phyloP scores from a whole-genome alignment of 35 echinoderm and acorn worm species.

The Hemicentrotus pulcherrimus region DNA sequence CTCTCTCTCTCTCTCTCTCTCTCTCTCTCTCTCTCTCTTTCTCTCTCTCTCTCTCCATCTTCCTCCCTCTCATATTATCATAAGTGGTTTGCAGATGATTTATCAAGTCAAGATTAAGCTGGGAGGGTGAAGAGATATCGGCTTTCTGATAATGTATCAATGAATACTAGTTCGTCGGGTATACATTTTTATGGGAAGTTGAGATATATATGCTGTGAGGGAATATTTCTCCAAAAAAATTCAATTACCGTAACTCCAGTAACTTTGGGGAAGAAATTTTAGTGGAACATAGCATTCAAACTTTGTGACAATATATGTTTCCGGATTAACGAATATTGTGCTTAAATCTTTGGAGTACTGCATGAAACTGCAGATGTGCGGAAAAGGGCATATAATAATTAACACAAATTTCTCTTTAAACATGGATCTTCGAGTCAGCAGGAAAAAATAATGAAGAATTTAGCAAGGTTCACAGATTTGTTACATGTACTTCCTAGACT shows the following conservation, averaged over 20 bases:
- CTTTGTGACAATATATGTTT: neutral
- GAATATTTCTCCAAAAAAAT: no score
- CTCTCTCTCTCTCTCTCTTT: no score
- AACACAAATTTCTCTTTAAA: neutral
- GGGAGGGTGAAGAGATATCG: neutral
- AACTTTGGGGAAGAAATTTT: no score
- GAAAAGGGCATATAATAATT: neutral
- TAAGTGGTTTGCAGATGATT: neutral
- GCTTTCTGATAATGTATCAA: neutral
- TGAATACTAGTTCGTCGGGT: neutral
- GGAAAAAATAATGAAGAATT: neutral
- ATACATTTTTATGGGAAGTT: no score
- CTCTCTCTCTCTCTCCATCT: no score
- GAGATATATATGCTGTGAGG: no score
- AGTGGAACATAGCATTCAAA: neutral
- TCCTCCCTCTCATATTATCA: neutral
- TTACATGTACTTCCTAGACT: neutral
- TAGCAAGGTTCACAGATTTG: neutral
- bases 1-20: neutral
- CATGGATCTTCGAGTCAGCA: no score
- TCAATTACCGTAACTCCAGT: no score
- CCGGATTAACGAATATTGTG: neutral
- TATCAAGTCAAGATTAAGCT: neutral
- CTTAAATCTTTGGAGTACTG: neutral
- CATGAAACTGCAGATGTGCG: neutral